These are phyloP conservation scores for Drosophila lacicola DNA, from an alignment of 2,888 invertebrate genomes.

Conservation along the genomic window DNA sequence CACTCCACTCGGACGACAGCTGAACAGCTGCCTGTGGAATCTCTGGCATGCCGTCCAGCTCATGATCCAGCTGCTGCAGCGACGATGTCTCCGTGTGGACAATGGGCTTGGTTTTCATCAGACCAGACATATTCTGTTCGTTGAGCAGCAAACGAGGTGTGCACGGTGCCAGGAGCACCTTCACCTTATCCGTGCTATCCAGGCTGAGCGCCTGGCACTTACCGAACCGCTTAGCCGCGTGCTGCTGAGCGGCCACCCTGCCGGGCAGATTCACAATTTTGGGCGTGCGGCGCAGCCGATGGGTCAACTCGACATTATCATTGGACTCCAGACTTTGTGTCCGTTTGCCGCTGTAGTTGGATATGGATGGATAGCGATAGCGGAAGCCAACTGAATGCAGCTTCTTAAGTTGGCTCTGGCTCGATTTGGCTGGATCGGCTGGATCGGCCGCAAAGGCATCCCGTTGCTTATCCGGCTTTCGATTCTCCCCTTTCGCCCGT, in stretches of 20 bases:
- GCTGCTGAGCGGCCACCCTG: background rate
- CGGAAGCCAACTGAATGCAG: background rate
- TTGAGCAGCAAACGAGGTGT: background rate
- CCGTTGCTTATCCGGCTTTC: background rate
- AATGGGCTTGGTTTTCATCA: background rate
- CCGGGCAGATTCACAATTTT: conserved; percentile 9
- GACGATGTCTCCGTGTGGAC: background rate
- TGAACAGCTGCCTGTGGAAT: background rate
- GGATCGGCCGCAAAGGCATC: no score
- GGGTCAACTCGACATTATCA: background rate
- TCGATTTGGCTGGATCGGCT: no score
- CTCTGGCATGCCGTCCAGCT: background rate
- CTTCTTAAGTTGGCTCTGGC: no score
- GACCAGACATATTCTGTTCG: background rate
- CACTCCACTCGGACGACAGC: background rate
- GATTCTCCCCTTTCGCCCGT: background rate
- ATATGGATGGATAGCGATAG: background rate
- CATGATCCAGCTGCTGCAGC: background rate
- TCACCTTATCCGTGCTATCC: background rate
- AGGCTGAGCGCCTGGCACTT: background rate
- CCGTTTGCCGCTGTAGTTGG: background rate
- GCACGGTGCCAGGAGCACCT: background rate
- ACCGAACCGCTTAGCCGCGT: no score
- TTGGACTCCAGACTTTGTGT: background rate
- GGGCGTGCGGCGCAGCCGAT: conserved; percentile 12